Evolutionary conservation across 2,113 vertebrate species (phyloP), one percentile per base, ranked within the genome.

Genomic region (Neopipo cinnamomea): DNA sequence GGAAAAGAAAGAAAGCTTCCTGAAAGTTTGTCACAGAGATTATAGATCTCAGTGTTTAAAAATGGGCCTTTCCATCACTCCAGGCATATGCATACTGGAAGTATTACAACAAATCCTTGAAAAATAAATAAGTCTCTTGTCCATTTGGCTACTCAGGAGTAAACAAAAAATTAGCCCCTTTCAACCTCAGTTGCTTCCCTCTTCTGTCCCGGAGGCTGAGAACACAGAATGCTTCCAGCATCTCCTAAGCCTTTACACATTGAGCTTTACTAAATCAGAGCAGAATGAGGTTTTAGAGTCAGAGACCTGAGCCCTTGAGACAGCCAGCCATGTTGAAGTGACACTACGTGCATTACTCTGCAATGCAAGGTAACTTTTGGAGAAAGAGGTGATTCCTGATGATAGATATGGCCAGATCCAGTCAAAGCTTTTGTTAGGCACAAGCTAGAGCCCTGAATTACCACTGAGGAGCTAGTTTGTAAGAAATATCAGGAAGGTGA

Each of bases 1-100:
- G 19, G 33, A 23, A 50, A 46, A 46, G 31, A 20, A 50, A 46
- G 37, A 49, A 14, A 35, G 11, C 12, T 78, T 85, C 22, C 16
- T 75, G 4, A 37, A 73, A 53, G 20, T 89, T 86, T 53, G 47
- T 80, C 24, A 67, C 42, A 49, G n/a, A 76, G 50, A 47, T 91
- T 94, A 55, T 44, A 53, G 47, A 84, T 68, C 22, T 72, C 35
- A 14, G 33, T 90, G 61, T 91, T 83, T 67, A 25, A 55, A 94
- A 93, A 66, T 47, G 14, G 14, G 33, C 37, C 14, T 79, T 85
- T 55, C n/a, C 23, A 35, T 88, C 46, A 73, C 27, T 89, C n/a
- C 6, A 31, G 71, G 9, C 5, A 71, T 14, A 37, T 44, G 21
- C 21, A 50, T 49, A 8, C 50, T 56, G 85, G 59, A 91, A 90